Evolutionary conservation across 1,140 invertebrate species (phyloP).

Genomic region (Panagrolaimus sp.): DNA sequence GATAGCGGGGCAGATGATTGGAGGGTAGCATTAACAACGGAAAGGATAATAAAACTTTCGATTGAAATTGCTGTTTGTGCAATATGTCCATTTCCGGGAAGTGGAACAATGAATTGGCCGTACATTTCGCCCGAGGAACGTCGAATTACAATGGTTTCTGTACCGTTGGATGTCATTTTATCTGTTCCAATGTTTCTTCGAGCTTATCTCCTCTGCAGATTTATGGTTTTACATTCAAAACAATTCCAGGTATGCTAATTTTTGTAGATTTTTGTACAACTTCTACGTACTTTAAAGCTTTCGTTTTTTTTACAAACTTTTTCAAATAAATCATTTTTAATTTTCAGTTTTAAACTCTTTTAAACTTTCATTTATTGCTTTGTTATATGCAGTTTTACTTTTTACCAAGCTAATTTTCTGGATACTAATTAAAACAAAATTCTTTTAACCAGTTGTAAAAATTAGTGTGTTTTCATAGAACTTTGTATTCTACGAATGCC

Average conservation of each 20-base stretch:
- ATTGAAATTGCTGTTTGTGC: slow-evolving; percentile 54
- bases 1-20: slow-evolving; percentile 58
- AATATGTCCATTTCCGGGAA: slow-evolving; percentile 58
- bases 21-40: slow-evolving; percentile 54
- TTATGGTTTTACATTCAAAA: slow-evolving; percentile 98
- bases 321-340: too few relatives aligned
- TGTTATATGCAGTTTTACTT: too few relatives aligned
- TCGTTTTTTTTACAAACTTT: too few relatives aligned
- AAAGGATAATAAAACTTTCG: slow-evolving; percentile 51
- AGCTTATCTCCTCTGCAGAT: slow-evolving; percentile 95
- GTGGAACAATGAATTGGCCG: slow-evolving; percentile 50
- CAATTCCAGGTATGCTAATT: slow-evolving; percentile 69
- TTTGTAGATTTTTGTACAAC: background rate
- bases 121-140: slow-evolving; percentile 49
- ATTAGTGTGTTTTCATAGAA: too few relatives aligned
- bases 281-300: too few relatives aligned
- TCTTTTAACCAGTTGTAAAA: too few relatives aligned
- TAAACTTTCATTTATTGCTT: too few relatives aligned
- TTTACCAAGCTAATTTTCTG: too few relatives aligned
- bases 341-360: too few relatives aligned
- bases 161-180: slow-evolving; percentile 76
- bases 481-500: too few relatives aligned
- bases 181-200: slow-evolving; percentile 98
- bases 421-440: too few relatives aligned
- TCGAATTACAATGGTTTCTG: slow-evolving; percentile 41